Percentiles rank a stretch among this genome's conserved stretches.
phyloP scores from a whole-genome alignment of 2,888 invertebrate species.

The Cistogaster globosa region DNA sequence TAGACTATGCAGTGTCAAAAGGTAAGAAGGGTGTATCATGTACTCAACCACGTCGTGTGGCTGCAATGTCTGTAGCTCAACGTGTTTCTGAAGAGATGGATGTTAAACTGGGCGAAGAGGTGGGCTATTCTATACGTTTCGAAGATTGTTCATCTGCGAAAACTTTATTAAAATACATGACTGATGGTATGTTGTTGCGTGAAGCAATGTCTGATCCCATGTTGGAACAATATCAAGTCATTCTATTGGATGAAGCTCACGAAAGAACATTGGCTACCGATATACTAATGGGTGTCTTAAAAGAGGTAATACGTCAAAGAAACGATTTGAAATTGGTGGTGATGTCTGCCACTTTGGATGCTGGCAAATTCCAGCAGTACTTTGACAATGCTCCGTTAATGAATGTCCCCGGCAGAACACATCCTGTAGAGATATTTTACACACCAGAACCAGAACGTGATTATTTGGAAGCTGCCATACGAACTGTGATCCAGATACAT shows the following conservation, averaged over 20 bases:
- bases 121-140: slow-evolving; percentile 98
- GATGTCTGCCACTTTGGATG: slow-evolving; percentile 99
- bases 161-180: slow-evolving; percentile 98
- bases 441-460: slow-evolving; percentile 99
- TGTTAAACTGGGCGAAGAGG: slow-evolving; percentile 94
- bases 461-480: slow-evolving; percentile 98
- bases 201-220: slow-evolving; percentile 99
- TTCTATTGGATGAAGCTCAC: slow-evolving; percentile 98
- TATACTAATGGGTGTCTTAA: slow-evolving; percentile 98
- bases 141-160: slow-evolving; percentile 98
- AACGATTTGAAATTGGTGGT: slow-evolving; percentile 97
- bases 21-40: slow-evolving; percentile 94
- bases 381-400: slow-evolving; percentile 99
- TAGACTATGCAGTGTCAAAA: slow-evolving; percentile 87
- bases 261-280: slow-evolving; percentile 99
- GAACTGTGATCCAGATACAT: slow-evolving; percentile 97
- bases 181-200: slow-evolving; percentile 99
- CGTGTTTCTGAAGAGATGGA: slow-evolving; percentile 99
- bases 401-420: slow-evolving; percentile 98
- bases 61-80: slow-evolving; percentile 99
- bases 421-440: slow-evolving; percentile 99
- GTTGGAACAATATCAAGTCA: slow-evolving; percentile 95
- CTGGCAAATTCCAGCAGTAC: slow-evolving; percentile 99
- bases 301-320: slow-evolving; percentile 95
- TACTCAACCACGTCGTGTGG: slow-evolving; percentile 98